Evolutionary conservation across 2,113 vertebrate species (phyloP), one percentile per base, ranked within the genome.

Genomic region (Eublepharis macularius): DNA sequence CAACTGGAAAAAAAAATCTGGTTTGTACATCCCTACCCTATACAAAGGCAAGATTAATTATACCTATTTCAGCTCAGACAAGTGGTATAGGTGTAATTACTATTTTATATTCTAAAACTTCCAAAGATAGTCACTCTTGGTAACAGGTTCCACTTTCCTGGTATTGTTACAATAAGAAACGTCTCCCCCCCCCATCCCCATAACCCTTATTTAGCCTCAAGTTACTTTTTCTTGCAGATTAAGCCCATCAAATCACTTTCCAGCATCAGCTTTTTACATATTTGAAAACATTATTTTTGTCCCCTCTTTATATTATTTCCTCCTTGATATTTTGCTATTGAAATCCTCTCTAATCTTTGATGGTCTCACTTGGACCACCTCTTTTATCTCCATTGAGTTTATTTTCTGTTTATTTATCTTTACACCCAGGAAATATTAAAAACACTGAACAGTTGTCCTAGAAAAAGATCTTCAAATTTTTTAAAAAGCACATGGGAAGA

Each of bases 91-190:
- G 34, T 74, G 75, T 69, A 84, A 84, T 84, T 69, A 77, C 45
- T 54, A 69, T 77, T 84, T 77, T 76, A 84, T 69, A 69, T 84
- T 77, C 63, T 68, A 32, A 77, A 84, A 68, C 45, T 69, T 77
- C 36, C n/a, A 41, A 34, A 34, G 43, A 73, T 73, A 73, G 39
- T 85, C 43, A 36, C 17, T 70, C n/a, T 43, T 41, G 39, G 54
- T 80, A 36, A 73, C 11, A 45, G 47, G 39, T 70, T 39, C 66
- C 77, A 63, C 51, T 80, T 80, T 49, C 54, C 49, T 73, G 63
- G 12, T 79, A 79, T 79, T 70, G 69, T 60, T 57, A 6, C 19
- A 34, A 57, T 21, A 73, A 80, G 43, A 51, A 47, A 45, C 43
- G 72, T 32, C 45, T 24, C 19, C 51, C 34, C 60, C 34, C 13